phyloP scores from a whole-genome alignment of 2,888 invertebrate species.

The Cephus nigrinus region DNA sequence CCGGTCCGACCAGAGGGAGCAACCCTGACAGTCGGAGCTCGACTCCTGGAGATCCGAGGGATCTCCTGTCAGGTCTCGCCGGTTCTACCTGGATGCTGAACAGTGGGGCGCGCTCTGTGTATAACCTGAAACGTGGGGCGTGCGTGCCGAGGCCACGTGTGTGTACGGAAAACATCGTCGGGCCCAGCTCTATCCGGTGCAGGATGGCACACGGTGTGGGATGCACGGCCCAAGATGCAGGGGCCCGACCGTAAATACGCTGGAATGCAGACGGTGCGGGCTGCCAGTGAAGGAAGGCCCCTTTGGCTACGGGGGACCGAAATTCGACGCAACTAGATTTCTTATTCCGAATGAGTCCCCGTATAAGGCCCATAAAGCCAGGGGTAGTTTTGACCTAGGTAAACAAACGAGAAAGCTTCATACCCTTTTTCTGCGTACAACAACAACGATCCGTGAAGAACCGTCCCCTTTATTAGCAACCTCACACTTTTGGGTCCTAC shows the following conservation, averaged over 20 bases:
- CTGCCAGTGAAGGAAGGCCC: conserved; percentile 33
- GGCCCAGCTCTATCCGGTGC: conserved; percentile 24
- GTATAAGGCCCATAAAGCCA: not conserved
- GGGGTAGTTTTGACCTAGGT: not conserved
- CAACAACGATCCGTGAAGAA: not conserved
- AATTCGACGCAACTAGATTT: conserved; percentile 6
- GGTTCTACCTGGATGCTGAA: not conserved
- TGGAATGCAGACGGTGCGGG: conserved; percentile 47
- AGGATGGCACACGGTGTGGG: conserved; percentile 22
- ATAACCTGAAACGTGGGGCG: not conserved
- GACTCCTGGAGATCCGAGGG: not conserved
- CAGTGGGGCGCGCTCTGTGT: not conserved
- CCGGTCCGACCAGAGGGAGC: not conserved
- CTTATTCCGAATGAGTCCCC: not conserved
- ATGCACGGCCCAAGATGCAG: conserved; percentile 29
- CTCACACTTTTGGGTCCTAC: not conserved
- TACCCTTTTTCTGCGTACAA: not conserved
- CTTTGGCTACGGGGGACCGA: conserved; percentile 3
- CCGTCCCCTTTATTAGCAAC: not conserved
- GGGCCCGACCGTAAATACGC: conserved; percentile 41
- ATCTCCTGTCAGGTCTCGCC: not conserved
- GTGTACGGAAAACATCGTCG: conserved; percentile 5
- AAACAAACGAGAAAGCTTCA: not conserved
- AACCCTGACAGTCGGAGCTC: not conserved
- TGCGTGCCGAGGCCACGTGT: not conserved